Evolutionary conservation across 2,888 invertebrate genomes (phyloP).

Genomic region (Tipula helvola): DNA sequence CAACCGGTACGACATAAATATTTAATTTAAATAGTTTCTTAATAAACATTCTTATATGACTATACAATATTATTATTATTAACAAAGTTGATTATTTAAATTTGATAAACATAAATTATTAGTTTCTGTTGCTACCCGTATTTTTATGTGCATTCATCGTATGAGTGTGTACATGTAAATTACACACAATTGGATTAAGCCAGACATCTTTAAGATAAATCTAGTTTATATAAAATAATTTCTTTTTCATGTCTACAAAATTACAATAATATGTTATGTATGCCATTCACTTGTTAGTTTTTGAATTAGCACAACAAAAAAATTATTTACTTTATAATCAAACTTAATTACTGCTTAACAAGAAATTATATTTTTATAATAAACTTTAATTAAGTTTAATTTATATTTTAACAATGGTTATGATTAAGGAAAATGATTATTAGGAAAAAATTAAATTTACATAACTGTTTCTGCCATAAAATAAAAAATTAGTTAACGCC

Average conservation of each 20-base stretch:
- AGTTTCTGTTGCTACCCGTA: not conserved
- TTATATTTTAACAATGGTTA: no score
- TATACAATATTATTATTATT: not conserved
- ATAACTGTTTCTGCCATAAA: no score
- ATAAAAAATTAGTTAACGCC: no score
- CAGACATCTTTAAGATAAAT: not conserved
- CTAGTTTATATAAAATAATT: not conserved
- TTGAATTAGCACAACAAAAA: not conserved
- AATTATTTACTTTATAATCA: not conserved
- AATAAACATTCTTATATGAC: no score
- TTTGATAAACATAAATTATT: not conserved
- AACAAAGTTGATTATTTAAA: not conserved
- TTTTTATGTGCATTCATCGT: not conserved
- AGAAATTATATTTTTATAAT: not conserved
- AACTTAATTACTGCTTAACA: not conserved
- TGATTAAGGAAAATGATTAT: no score
- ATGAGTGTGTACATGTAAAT: not conserved
- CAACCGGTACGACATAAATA: not conserved
- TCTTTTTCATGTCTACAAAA: not conserved
- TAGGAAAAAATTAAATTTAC: no score
- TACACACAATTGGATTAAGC: not conserved
- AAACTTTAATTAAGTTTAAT: no score
- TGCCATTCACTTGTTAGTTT: not conserved
- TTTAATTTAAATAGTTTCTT: not conserved
- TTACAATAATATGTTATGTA: not conserved